Evolutionary conservation across 2,888 invertebrate genomes (phyloP).

Genomic region (Euzophera pinguis): DNA sequence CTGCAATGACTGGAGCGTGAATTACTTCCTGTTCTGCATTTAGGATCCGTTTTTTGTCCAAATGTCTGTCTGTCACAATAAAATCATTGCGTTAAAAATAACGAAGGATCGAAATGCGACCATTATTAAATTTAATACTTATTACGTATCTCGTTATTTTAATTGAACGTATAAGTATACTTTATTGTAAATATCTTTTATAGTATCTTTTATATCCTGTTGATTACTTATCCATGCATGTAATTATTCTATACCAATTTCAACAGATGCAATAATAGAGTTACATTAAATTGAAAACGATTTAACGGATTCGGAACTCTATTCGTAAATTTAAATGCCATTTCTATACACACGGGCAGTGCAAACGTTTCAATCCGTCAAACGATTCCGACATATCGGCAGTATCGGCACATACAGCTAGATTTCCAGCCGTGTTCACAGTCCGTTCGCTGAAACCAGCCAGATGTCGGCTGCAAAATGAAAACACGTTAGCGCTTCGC

Average conservation of each 20-base stretch:
- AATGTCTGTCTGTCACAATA: background rate
- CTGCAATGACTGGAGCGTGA: conserved; percentile 42
- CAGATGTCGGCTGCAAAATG: conserved; percentile 74
- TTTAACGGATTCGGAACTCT: conserved; percentile 3
- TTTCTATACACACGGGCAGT: background rate
- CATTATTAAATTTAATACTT: no score
- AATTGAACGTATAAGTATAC: no score
- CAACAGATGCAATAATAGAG: background rate
- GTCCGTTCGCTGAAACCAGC: conserved; percentile 51
- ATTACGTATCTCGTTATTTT: no score
- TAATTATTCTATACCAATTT: no score
- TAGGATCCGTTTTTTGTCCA: conserved; percentile 25
- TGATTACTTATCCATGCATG: no score
- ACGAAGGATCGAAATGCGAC: no score
- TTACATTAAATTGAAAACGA: conserved; percentile 1
- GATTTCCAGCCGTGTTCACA: conserved; percentile 29
- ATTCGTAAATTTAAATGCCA: background rate
- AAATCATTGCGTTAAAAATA: background rate
- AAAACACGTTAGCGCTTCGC: conserved; percentile 70
- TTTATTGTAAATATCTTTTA: no score
- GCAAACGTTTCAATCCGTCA: conserved; percentile 10
- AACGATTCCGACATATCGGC: conserved; percentile 22
- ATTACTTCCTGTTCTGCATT: conserved; percentile 22
- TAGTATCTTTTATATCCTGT: no score
- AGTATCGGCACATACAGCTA: conserved; percentile 16